These are phyloP conservation scores for Carassius carassius DNA, from an alignment of 2,113 vertebrate species.

Conservation along the genomic window DNA sequence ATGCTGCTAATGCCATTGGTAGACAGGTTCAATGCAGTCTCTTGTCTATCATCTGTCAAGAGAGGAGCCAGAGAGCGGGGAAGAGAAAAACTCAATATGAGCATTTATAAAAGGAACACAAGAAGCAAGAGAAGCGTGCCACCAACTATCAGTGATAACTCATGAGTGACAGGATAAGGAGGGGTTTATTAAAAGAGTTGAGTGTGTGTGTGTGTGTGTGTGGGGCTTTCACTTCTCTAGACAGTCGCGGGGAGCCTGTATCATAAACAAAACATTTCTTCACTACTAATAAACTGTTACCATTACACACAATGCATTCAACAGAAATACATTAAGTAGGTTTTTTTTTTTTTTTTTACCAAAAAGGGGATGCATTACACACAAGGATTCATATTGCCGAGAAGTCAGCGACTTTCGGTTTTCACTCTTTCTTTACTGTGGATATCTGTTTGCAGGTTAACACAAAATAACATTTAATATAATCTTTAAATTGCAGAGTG, in stretches of 20 bases:
- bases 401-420: constrained; percentile 27
- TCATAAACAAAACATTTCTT: constrained; percentile 33
- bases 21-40: constrained; percentile 97
- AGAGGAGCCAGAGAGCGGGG: constrained; percentile 76
- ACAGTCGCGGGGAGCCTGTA: constrained; percentile 21
- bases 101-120: constrained; percentile 81
- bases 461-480: constrained; percentile 66
- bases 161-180: constrained; percentile 78
- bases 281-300: neutral
- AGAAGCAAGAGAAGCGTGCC: constrained; percentile 66
- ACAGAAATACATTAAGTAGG: neutral
- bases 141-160: constrained; percentile 74
- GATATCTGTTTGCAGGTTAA: constrained; percentile 47
- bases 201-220: neutral
- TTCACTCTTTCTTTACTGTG: constrained; percentile 39
- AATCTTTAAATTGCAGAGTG: constrained; percentile 70
- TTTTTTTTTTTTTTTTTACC: neutral
- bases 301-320: neutral
- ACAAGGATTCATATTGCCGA: neutral
- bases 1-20: constrained; percentile 99
- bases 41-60: constrained; percentile 96
- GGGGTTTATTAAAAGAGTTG: constrained; percentile 72
- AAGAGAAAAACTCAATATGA: constrained; percentile 84
- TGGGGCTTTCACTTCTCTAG: constrained; percentile 55
- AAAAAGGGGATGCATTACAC: neutral